Evolutionary conservation across 2,888 invertebrate genomes (phyloP).

Genomic region (Apodemia zela): DNA sequence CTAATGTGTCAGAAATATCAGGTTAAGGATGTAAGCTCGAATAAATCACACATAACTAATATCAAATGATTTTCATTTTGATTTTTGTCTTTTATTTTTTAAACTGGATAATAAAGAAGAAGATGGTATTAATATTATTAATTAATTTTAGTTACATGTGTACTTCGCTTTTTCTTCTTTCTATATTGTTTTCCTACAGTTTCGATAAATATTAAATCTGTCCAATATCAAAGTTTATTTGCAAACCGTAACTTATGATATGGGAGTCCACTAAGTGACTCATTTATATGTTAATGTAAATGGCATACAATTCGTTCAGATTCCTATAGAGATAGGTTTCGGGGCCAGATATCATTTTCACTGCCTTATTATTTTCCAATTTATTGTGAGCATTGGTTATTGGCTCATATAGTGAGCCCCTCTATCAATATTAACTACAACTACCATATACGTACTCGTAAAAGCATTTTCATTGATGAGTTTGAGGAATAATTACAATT

Average conservation of each 20-base stretch:
- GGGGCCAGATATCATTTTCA: slow-evolving; percentile 76
- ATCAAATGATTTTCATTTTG: not conserved
- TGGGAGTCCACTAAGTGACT: slow-evolving; percentile 72
- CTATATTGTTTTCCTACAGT: not conserved
- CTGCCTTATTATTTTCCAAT: slow-evolving; percentile 80
- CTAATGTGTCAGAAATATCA: too few relatives aligned
- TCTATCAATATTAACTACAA: slow-evolving; percentile 44
- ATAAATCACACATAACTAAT: not conserved
- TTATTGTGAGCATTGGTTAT: slow-evolving; percentile 75
- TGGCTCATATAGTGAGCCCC: slow-evolving; percentile 61
- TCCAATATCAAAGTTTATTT: slow-evolving; percentile 18
- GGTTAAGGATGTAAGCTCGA: not conserved
- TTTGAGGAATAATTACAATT: not conserved
- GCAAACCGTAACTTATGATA: slow-evolving; percentile 50
- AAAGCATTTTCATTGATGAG: not conserved
- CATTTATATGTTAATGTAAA: slow-evolving; percentile 78
- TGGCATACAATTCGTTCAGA: slow-evolving; percentile 64
- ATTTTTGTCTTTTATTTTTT: too few relatives aligned
- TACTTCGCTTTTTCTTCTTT: not conserved
- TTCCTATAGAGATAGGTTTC: slow-evolving; percentile 71
- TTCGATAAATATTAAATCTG: slow-evolving; percentile 5
- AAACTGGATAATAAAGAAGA: too few relatives aligned
- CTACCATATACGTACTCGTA: slow-evolving; percentile 5
- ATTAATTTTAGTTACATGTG: not conserved
- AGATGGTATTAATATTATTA: too few relatives aligned